Percentiles rank a stretch among this genome's conserved stretches.
Conservation (phyloP, 2,113 vertebrate genomes). For the Alectura lathami region DNA sequence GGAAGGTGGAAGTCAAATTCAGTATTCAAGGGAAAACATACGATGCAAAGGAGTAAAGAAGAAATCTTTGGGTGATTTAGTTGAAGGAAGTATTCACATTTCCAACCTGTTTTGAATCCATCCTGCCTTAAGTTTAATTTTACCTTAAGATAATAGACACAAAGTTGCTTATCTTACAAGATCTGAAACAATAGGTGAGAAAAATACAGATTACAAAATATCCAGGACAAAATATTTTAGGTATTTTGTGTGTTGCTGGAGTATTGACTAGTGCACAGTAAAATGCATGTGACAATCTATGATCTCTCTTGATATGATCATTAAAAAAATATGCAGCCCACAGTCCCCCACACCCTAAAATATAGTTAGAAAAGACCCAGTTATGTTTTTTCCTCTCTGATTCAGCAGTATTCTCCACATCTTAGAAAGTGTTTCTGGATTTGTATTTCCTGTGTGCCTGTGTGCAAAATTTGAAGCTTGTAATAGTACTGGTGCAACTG, state of each 20-base stretch:
- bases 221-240: not conserved
- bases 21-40: not conserved
- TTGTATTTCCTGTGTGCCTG: not conserved
- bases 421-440: not conserved
- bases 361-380: not conserved
- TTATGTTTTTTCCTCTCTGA: not conserved
- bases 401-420: not conserved
- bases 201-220: not conserved
- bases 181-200: not conserved
- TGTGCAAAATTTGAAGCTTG: not conserved
- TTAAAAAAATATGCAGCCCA: not conserved
- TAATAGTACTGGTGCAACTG: not conserved
- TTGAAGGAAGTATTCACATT: not conserved
- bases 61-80: not conserved
- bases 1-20: not conserved
- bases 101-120: not conserved
- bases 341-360: not conserved
- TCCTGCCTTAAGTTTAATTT: not conserved
- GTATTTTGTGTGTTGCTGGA: not conserved
- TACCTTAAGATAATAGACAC: not conserved
- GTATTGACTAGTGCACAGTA: not conserved
- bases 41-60: not conserved
- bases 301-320: not conserved
- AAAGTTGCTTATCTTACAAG: not conserved
- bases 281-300: not conserved